These are phyloP conservation scores for Megathymus violae DNA, from an alignment of 1,140 invertebrate species.

Conservation along the genomic window DNA sequence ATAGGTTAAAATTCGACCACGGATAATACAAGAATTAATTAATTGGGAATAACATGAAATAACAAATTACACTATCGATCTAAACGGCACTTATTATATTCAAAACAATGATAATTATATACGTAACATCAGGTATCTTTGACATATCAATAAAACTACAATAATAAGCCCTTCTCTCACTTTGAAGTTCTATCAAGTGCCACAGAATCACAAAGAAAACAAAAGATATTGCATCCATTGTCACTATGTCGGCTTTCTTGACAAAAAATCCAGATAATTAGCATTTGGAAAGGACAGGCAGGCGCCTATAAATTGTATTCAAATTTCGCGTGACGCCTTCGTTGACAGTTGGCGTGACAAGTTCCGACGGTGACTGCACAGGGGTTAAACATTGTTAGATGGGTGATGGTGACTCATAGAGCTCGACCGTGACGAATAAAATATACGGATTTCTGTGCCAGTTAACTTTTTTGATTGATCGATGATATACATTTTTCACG, in stretches of 20 bases:
- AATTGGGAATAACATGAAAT: too few species aligned
- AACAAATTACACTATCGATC: too few species aligned
- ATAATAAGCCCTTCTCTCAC: too few species aligned
- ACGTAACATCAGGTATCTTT: neutral
- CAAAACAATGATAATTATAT: neutral
- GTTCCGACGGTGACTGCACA: constrained; percentile 53
- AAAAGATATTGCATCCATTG: constrained; percentile 30
- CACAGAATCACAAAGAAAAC: constrained; percentile 26
- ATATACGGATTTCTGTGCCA: constrained; percentile 60
- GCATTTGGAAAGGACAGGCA: constrained; percentile 54
- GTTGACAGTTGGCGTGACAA: constrained; percentile 66
- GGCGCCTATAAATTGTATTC: constrained; percentile 67
- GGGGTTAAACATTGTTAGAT: constrained; percentile 54
- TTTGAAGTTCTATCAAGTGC: constrained; percentile 13
- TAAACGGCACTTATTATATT: neutral
- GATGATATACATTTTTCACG: constrained; percentile 52
- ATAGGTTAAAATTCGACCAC: too few species aligned
- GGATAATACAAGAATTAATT: too few species aligned
- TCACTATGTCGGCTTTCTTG: constrained; percentile 6
- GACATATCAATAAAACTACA: constrained; percentile 18
- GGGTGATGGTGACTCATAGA: constrained; percentile 59
- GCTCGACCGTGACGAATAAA: constrained; percentile 51
- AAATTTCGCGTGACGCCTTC: constrained; percentile 71
- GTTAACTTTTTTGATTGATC: constrained; percentile 59
- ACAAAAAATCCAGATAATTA: constrained; percentile 55